Evolutionary conservation across 2,888 invertebrate species (phyloP), one percentile per base, ranked within the genome.

Genomic region (Zelleria hepariella): DNA sequence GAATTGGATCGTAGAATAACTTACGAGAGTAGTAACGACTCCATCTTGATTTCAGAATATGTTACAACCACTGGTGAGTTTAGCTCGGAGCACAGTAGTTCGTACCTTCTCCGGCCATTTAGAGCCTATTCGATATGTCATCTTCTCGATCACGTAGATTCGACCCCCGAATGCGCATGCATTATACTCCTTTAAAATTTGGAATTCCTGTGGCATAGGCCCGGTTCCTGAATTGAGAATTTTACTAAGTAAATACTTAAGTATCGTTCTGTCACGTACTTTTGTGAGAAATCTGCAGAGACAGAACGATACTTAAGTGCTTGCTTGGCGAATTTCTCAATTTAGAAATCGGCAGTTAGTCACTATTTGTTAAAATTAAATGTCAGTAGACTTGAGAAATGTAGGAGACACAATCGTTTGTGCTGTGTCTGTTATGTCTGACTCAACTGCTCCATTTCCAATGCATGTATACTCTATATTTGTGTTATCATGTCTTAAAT

Each of bases 41-140:
- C 87, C 88, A 86, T 84, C 78, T 86, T 87, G 78, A 86, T 89
- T 89, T 89, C 89, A 89, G 89, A 89, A 75, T 85, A 81, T 87
- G 80, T 89, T 77, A 86, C 89, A 80, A 81, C 89, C 81, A 89
- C 89, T 69, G 89, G 89, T 89, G 88, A 89, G 89, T 89, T 77
- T 84, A 85, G 84, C 67, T 21, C 57, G 48, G 72, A 75, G 82
- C 85, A 86, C 84, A 70, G 74, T 82, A 82, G 80, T 72, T 64
- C 60, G 64, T 67, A 67, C 65, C 67, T 62, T 65, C 65, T 59
- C 60, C 42, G 58, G 18, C 26, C 26, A 10, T 53, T 15, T 10
- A 57, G 21, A 42, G 10, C 32, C 15, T 23, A 15, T n/a, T 42
- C 51, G 18, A 21, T 51, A 21, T 51, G 23, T 23, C 20, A 51